Conservation (phyloP, 1,140 invertebrate genomes). For the Zaprionus camerounensis region DNA sequence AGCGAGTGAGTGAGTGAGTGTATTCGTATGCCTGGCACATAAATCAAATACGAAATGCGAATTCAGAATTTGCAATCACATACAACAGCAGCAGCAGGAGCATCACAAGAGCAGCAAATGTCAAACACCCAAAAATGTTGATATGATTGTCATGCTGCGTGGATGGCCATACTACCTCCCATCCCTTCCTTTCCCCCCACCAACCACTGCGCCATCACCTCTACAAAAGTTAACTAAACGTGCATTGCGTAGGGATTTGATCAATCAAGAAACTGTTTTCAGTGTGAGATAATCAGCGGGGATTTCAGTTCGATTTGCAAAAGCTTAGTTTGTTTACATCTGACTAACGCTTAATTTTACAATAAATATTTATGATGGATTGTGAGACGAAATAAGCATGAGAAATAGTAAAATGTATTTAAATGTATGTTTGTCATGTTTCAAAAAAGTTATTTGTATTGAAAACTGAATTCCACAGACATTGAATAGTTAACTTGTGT, state of each 20-base stretch:
- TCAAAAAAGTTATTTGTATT: background rate
- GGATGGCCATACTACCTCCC: background rate
- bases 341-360: background rate
- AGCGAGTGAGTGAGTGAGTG: slow-evolving; percentile 12
- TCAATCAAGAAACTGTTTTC: background rate
- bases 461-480: too few species aligned
- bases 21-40: slow-evolving; percentile 57
- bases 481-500: background rate
- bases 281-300: background rate
- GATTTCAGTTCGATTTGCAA: background rate
- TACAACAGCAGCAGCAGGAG: slow-evolving; percentile 6
- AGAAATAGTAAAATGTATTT: background rate
- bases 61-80: slow-evolving; percentile 22
- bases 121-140: slow-evolving; percentile 25
- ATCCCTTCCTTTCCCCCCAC: background rate
- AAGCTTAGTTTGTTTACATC: background rate
- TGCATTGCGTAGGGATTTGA: slow-evolving; percentile 1
- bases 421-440: background rate
- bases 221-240: background rate
- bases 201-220: too few species aligned
- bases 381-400: background rate
- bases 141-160: slow-evolving; percentile 32
- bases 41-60: slow-evolving; percentile 34
- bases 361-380: slow-evolving; percentile 4
- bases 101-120: slow-evolving; percentile 27